Base-by-base conservation (phyloP, 2,888 invertebrate species). In the Rhingia campestris region DNA sequence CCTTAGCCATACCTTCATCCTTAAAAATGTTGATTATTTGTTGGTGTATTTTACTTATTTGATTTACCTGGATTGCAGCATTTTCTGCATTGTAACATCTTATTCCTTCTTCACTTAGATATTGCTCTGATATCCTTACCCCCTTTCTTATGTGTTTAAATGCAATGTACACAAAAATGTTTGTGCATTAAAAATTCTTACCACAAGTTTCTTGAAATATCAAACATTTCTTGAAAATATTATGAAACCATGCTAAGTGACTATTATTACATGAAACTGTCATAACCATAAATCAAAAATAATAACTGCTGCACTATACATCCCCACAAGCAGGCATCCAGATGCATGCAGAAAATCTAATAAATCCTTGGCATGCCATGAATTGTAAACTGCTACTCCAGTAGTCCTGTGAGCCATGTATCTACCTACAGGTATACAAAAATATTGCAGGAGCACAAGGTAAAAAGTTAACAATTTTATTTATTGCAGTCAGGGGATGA, bases 381-480 rank as follows among this genome's bases (percentile, higher is more conserved):
- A 35, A 51, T 49, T 43, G 51, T 10, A 54, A 39, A 67, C 33
- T 53, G 58, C 47, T 45, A 22, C 30, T 37, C 39, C 37, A 7
- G 4, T 39, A 30, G 41, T 37, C 30, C n/a, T 33, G 33, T 33
- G 10, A 3, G 9, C 49, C 10, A 56, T 56, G 35, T 56, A 72
- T 53, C 22, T 22, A 22, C 22, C 22, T 22, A 58, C 45, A 14
- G 30, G 43, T 14, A 70, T 56, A 56, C 14, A 72, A 32, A 12
- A 37, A 45, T 35, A 51, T 14, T 12, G 53, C 45, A 45, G n/a
- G 58, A 30, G 70, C 35, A 64, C 53, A 81, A 77, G 77, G 77
- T 72, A 72, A 72, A 72, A 81, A 66, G 81, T 76, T 76, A 77
- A 72, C 64, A 59, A 72, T 81, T 81, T 81, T 81, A 81, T 81